Conservation (phyloP, 2,888 invertebrate species). For the Plusia festucae region DNA sequence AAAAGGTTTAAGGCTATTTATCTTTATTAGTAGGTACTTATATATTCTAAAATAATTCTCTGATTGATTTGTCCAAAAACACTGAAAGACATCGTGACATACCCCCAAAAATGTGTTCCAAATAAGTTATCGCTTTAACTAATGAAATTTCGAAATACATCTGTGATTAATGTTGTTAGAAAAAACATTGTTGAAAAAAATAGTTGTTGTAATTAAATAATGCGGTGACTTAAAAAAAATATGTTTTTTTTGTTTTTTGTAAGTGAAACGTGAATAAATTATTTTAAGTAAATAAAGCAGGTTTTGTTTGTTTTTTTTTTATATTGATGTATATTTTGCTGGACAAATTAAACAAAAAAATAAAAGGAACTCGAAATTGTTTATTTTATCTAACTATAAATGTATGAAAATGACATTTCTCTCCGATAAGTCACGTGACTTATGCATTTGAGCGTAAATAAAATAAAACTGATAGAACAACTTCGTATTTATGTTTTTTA, state of each 20-base stretch:
- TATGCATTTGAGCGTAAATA: no score
- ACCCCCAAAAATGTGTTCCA: conserved; percentile 44
- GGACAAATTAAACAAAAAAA: background rate
- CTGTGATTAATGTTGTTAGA: conserved; percentile 69
- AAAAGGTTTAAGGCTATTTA: no score
- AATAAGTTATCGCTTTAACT: conserved; percentile 23
- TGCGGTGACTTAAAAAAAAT: conserved; percentile 42
- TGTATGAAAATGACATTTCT: no score
- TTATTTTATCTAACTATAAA: no score
- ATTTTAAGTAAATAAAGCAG: no score
- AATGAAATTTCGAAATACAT: conserved; percentile 46
- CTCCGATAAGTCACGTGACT: no score
- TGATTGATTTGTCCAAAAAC: background rate
- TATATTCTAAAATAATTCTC: background rate
- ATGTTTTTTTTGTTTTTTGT: background rate
- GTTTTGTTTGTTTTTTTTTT: no score
- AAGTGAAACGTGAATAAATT: background rate
- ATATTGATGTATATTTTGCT: background rate
- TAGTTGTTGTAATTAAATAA: conserved; percentile 57
- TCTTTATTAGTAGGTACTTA: no score
- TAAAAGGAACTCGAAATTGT: no score
- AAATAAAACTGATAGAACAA: no score
- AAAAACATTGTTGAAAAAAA: conserved; percentile 63
- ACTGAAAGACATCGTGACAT: background rate
- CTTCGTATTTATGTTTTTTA: no score